These are phyloP conservation scores for Sebastes melanostomus DNA, from an alignment of 2,797 vertebrate species.

Conservation along the genomic window DNA sequence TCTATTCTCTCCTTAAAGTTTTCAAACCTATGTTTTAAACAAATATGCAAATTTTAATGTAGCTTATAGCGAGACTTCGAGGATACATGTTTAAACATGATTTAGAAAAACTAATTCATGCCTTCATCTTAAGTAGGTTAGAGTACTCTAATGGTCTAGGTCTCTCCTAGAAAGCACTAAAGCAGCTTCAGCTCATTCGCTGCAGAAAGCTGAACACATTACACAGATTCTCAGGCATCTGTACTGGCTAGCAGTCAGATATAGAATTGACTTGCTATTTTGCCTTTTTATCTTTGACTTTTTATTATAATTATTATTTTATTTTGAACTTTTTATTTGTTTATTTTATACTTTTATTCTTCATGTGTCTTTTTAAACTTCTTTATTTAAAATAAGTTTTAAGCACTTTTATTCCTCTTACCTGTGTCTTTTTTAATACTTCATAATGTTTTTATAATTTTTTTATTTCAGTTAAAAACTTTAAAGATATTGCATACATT, in stretches of 20 bases:
- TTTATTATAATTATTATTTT: too few relatives aligned
- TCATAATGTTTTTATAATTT: too few relatives aligned
- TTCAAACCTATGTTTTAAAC: background rate
- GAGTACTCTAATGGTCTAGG: background rate
- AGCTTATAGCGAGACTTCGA: background rate
- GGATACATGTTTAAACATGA: background rate
- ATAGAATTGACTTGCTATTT: background rate
- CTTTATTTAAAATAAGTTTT: too few relatives aligned
- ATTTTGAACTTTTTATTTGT: too few relatives aligned
- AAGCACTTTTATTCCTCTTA: too few relatives aligned
- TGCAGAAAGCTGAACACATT: background rate
- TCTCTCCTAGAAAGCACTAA: background rate
- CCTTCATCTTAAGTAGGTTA: background rate
- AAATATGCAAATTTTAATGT: background rate
- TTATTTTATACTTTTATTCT: too few relatives aligned
- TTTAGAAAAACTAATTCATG: background rate
- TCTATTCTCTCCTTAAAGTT: background rate
- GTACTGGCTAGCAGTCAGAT: background rate
- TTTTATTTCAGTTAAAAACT: too few relatives aligned
- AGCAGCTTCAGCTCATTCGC: too few relatives aligned
- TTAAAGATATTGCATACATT: too few relatives aligned
- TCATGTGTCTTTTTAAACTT: too few relatives aligned
- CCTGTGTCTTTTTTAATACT: too few relatives aligned
- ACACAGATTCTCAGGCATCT: background rate
- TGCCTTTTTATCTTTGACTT: too few relatives aligned